These are phyloP conservation scores for Vireo griseus DNA, from an alignment of 2,797 vertebrate species.

Conservation along the genomic window DNA sequence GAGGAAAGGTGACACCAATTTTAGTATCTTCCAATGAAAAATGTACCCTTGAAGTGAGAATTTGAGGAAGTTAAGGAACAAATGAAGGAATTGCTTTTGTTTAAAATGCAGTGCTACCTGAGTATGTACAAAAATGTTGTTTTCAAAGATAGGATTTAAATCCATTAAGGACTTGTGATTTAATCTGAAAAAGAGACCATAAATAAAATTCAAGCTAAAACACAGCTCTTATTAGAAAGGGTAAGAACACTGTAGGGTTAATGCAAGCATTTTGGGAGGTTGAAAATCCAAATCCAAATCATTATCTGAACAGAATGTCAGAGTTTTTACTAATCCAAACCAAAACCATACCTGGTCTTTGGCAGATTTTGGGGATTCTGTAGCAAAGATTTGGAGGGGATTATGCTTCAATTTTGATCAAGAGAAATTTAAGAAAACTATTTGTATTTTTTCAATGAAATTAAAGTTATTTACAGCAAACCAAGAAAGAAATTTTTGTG, in stretches of 20 bases:
- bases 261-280: not conserved
- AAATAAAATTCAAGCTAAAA: not conserved
- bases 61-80: slow-evolving; percentile 41
- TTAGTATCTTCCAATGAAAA: slow-evolving; percentile 60
- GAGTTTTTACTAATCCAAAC: not conserved
- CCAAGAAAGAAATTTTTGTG: not conserved
- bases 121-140: not conserved
- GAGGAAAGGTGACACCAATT: slow-evolving; percentile 64
- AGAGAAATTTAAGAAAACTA: not conserved
- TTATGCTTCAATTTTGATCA: not conserved
- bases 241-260: not conserved
- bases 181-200: not conserved
- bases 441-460: not conserved
- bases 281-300: not conserved
- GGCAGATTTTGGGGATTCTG: not conserved
- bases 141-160: not conserved
- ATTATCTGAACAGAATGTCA: not conserved
- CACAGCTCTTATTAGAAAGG: not conserved
- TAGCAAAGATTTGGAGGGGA: not conserved
- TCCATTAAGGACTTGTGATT: not conserved
- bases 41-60: slow-evolving; percentile 35
- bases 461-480: not conserved
- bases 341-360: not conserved
- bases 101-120: slow-evolving; percentile 8
- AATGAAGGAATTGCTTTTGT: slow-evolving; percentile 29